Evolutionary conservation across 2,797 vertebrate species (phyloP).

Genomic region (Chromis chromis): DNA sequence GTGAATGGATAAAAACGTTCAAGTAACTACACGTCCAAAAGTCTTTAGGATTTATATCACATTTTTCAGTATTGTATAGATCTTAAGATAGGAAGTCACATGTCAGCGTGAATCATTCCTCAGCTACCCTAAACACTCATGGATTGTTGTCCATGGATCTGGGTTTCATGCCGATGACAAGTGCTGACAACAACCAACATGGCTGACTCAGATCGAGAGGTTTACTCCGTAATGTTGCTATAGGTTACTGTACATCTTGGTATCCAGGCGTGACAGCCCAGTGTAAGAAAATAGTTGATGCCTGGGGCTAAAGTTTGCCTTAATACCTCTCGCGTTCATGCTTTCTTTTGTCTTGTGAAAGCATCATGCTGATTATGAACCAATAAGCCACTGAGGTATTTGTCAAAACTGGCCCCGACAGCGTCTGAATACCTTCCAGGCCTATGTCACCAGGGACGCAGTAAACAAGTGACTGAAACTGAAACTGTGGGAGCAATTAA

Average conservation of each 20-base stretch:
- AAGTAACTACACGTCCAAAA: background rate
- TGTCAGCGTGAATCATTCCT: constrained; percentile 21
- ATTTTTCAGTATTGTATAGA: background rate
- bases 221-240: constrained; percentile 51
- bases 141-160: background rate
- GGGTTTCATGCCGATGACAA: constrained; percentile 44
- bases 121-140: constrained; percentile 12
- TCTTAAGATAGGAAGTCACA: constrained; percentile 10
- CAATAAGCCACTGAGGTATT: constrained; percentile 62
- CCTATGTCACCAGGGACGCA: constrained; percentile 48
- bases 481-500: constrained; percentile 26
- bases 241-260: constrained; percentile 62
- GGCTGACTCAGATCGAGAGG: constrained; percentile 46
- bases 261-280: constrained; percentile 62
- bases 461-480: constrained; percentile 26
- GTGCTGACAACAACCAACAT: constrained; percentile 46
- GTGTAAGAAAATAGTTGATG: constrained; percentile 59
- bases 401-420: constrained; percentile 72
- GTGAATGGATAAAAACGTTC: background rate
- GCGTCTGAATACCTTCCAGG: constrained; percentile 47
- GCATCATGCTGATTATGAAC: constrained; percentile 47
- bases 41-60: background rate
- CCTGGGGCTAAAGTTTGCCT: constrained; percentile 53
- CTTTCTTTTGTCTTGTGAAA: constrained; percentile 45
- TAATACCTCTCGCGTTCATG: constrained; percentile 25